phyloP scores from a whole-genome alignment of 2,113 vertebrate genomes.

The Phyllostomus discolor region DNA sequence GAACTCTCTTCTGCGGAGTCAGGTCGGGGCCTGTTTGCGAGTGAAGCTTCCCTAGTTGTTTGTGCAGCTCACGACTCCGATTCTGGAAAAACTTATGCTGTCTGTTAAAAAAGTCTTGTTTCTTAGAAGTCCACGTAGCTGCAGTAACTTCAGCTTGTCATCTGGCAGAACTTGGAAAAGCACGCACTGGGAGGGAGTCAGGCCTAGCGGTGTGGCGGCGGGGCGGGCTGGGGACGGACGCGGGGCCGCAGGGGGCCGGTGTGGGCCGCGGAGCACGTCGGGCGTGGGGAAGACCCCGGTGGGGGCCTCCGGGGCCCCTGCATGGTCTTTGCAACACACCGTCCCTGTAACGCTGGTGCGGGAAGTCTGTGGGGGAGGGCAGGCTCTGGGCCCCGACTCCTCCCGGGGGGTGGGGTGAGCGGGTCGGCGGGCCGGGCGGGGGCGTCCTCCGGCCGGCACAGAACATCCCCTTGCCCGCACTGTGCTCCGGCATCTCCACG shows the following conservation, averaged over 20 bases:
- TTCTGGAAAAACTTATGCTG: not conserved
- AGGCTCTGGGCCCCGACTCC: too few relatives aligned
- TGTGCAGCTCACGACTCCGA: not conserved
- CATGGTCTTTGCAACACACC: too few relatives aligned
- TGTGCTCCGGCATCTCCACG: too few relatives aligned
- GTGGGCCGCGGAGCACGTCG: too few relatives aligned
- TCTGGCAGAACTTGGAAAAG: not conserved
- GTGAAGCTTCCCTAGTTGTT: not conserved
- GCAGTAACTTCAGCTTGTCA: not conserved
- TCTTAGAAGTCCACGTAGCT: rapidly evolving
- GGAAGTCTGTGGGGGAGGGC: too few relatives aligned
- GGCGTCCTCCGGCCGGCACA: too few relatives aligned
- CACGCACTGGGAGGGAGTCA: not conserved
- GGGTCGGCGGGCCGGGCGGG: too few relatives aligned
- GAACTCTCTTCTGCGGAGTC: not conserved
- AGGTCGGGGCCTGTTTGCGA: rapidly evolving
- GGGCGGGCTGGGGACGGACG: not conserved
- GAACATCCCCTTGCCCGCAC: too few relatives aligned
- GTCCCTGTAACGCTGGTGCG: rapidly evolving
- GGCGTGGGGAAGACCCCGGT: too few relatives aligned
- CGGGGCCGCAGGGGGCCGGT: too few relatives aligned
- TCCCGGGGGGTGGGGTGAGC: too few relatives aligned
- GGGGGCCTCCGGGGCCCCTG: too few relatives aligned
- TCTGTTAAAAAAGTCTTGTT: not conserved
- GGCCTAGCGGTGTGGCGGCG: not conserved